A percentile compares a stretch with the other conserved stretches of the same genome.
Evolutionary conservation across 2,113 vertebrate genomes (phyloP).

Genomic region (Sprattus sprattus): DNA sequence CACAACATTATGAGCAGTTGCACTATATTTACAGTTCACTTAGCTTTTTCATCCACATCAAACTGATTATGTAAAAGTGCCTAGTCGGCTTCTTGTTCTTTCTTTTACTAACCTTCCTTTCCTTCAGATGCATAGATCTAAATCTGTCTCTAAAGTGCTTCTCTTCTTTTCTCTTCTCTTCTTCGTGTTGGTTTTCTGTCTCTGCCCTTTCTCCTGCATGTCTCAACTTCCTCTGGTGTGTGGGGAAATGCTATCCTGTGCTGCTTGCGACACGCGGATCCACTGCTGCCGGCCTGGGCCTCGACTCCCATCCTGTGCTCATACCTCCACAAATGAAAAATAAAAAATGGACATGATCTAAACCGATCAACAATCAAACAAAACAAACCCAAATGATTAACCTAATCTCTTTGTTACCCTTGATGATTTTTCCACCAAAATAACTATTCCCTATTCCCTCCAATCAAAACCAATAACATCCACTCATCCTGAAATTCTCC

Average conservation of each 20-base stretch:
- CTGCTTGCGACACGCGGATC: not conserved
- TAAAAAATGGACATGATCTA: not conserved
- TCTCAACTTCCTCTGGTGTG: not conserved
- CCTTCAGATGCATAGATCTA: not conserved
- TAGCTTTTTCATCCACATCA: not conserved
- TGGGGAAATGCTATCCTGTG: not conserved
- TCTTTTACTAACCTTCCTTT: not conserved
- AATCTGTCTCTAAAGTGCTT: conserved; percentile 9
- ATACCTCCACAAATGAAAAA: not conserved
- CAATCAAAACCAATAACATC: conserved; percentile 2
- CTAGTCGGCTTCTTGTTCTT: not conserved
- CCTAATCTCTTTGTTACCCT: not conserved
- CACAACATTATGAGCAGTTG: not conserved
- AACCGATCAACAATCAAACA: not conserved
- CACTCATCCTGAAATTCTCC: not conserved
- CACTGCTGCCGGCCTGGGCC: not conserved
- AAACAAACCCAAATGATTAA: not conserved
- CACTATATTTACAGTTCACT: not conserved
- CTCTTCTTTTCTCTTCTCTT: conserved; percentile 17
- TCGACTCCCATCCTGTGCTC: not conserved
- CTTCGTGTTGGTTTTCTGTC: conserved; percentile 1
- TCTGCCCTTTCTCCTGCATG: conserved; percentile 21
- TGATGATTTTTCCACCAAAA: not conserved
- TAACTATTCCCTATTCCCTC: not conserved
- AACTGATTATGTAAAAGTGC: not conserved